Base-by-base conservation (phyloP, 37 sponge, comb jelly and placozoan species). In the Diacarnus erythraeanus region DNA sequence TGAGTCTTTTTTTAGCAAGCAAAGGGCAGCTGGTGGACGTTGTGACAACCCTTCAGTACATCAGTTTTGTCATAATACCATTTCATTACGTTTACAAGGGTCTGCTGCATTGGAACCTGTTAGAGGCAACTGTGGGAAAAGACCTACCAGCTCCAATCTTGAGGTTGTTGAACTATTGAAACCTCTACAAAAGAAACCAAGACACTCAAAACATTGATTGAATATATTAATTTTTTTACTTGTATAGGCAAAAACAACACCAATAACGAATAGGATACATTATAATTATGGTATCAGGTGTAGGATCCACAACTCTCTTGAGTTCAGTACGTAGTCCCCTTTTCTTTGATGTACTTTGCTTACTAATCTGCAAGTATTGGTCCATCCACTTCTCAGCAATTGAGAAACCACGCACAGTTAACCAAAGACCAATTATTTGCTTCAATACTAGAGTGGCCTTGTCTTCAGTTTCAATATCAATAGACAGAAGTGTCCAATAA, bases 1-100 rank as follows among this genome's bases (percentile, higher is more conserved):
- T 20, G 81, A 82, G 59, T 41, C 83, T 34, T 82, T 82, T 30
- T 74, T 82, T 74, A 75, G 83, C 10, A 73, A 82, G 36, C 83
- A 82, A 36, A 73, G 83, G 42, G 51, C 51, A 27, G 25, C 21
- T 35, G 83, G 83, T 29, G 83, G 74, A 15, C n/a, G 66, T 30
- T 60, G 15, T 41, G 83, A 82, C 47, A 82, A 82, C 67, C 83
- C 83, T 17, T 39, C 74, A 41, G 64, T 74, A 5, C 35, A 74
- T 21, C 56, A 73, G 41, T 82, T 74, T 64, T 65, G 47, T 72
- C 41, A 39, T 35, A 82, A 82, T 37, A 72, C 83, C 17, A 66
- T 74, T 47, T 64, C 75, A 1, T 31, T 82, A 17, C 27, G 83
- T 22, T 65, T 73, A 22, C 75, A 82, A 38, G 83, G 75, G 10